phyloP scores from a whole-genome alignment of 1,140 invertebrate genomes.

The Zaprionus nigranus region DNA sequence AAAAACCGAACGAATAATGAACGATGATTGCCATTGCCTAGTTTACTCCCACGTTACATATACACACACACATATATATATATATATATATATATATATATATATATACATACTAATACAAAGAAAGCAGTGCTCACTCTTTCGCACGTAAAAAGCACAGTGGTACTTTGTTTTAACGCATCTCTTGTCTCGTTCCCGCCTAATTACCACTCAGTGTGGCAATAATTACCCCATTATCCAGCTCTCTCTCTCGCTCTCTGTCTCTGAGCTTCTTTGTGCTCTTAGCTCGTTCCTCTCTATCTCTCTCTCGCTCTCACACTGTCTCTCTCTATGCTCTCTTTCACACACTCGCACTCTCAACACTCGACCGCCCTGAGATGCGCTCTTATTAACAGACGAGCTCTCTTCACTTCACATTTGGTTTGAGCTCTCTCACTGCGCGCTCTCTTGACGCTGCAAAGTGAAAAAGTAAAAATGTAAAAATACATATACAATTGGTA shows the following conservation, averaged over 20 bases:
- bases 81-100: too few relatives aligned
- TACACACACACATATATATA: too few relatives aligned
- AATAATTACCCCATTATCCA: slow-evolving; percentile 69
- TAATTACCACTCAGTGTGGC: slow-evolving; percentile 77
- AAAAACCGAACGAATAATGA: slow-evolving; percentile 61
- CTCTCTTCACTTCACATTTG: background rate
- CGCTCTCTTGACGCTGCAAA: background rate
- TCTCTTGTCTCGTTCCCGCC: slow-evolving; percentile 60
- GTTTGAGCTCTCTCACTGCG: background rate
- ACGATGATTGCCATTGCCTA: slow-evolving; percentile 56
- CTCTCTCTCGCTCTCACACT: slow-evolving; percentile 5
- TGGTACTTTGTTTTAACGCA: slow-evolving; percentile 73
- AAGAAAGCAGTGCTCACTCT: slow-evolving; percentile 17
- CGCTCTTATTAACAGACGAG: background rate
- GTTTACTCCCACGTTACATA: slow-evolving; percentile 58
- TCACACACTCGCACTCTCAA: background rate
- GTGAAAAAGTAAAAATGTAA: slow-evolving; percentile 39
- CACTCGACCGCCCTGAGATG: background rate
- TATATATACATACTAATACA: background rate
- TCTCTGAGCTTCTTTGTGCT: slow-evolving; percentile 21
- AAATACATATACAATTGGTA: slow-evolving; percentile 45
- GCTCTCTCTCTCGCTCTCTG: slow-evolving; percentile 42
- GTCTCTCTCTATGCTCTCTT: slow-evolving; percentile 17
- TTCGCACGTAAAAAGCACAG: slow-evolving; percentile 43
- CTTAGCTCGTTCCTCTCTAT: slow-evolving; percentile 13